phyloP scores from a whole-genome alignment of 92 coral and sea anemone species.

The Montipora capitata region DNA sequence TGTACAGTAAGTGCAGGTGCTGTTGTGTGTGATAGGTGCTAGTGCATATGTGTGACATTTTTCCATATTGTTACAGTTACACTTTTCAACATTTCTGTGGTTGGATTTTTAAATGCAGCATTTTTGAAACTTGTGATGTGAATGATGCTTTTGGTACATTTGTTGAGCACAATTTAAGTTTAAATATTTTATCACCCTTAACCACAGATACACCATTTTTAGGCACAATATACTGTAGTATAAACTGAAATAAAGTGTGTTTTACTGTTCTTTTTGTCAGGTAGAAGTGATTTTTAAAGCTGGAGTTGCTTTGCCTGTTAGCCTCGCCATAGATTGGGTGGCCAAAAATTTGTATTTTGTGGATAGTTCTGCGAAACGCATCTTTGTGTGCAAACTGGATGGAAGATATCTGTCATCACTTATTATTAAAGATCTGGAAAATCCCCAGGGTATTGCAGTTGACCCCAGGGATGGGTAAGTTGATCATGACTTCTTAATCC shows the following conservation, averaged over 20 bases:
- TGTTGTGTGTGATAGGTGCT: no score
- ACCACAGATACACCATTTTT: no score
- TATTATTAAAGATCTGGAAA: slow-evolving; percentile 72
- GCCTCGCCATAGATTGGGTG: slow-evolving; percentile 98
- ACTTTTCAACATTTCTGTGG: no score
- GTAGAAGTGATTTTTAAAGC: slow-evolving; percentile 68
- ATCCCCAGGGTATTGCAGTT: slow-evolving; percentile 91
- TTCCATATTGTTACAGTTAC: no score
- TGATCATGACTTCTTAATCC: not conserved
- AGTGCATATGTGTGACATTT: no score
- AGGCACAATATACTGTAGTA: no score
- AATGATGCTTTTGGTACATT: no score
- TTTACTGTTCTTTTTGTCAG: slow-evolving; percentile 4
- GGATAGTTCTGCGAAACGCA: slow-evolving; percentile 85
- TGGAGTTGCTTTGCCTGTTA: slow-evolving; percentile 93
- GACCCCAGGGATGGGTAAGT: slow-evolving; percentile 94
- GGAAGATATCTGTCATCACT: slow-evolving; percentile 80
- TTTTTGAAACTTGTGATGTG: no score
- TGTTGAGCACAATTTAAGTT: no score
- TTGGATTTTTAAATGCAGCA: no score
- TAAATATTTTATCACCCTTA: no score
- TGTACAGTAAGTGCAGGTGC: no score
- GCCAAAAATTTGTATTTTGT: slow-evolving; percentile 92
- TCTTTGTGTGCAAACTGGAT: slow-evolving; percentile 87
- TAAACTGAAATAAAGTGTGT: not conserved